Conservation (phyloP, 1,140 invertebrate species). For the Drosophila sp. region DNA sequence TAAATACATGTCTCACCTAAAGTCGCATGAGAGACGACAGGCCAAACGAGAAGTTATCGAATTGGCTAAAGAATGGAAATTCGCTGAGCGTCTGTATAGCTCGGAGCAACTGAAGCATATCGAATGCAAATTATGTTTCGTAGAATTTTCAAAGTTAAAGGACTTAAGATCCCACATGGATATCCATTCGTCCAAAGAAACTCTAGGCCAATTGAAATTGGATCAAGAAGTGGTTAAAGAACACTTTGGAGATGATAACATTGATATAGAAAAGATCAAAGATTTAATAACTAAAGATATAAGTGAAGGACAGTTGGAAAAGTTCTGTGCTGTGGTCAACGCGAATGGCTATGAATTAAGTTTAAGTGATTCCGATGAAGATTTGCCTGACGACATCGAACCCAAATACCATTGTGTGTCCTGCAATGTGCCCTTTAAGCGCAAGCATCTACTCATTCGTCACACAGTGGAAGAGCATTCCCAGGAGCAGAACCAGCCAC, state of each 20-base stretch:
- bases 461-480: conserved; percentile 66
- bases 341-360: conserved; percentile 68
- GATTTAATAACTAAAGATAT: conserved; percentile 49
- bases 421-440: conserved; percentile 45
- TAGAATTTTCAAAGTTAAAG: conserved; percentile 35
- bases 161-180: conserved; percentile 56
- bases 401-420: conserved; percentile 49
- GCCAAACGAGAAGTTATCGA: conserved; percentile 31
- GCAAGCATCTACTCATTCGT: conserved; percentile 56
- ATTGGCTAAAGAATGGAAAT: conserved; percentile 49
- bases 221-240: conserved; percentile 59
- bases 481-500: conserved; percentile 7
- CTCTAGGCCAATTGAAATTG: conserved; percentile 30
- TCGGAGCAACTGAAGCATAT: conserved; percentile 38
- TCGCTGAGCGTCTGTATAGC: conserved; percentile 65
- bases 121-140: conserved; percentile 65
- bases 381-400: conserved; percentile 8
- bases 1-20: conserved; percentile 62
- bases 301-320: conserved; percentile 32
- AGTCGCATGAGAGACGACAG: conserved; percentile 42
- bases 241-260: conserved; percentile 22
- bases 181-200: conserved; percentile 33
- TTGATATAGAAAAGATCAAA: conserved; percentile 37
- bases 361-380: conserved; percentile 70
- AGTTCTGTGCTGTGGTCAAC: conserved; percentile 62